Evolutionary conservation across 2,888 invertebrate genomes (phyloP), one percentile per base, ranked within the genome.

Genomic region (Tillus elongatus): DNA sequence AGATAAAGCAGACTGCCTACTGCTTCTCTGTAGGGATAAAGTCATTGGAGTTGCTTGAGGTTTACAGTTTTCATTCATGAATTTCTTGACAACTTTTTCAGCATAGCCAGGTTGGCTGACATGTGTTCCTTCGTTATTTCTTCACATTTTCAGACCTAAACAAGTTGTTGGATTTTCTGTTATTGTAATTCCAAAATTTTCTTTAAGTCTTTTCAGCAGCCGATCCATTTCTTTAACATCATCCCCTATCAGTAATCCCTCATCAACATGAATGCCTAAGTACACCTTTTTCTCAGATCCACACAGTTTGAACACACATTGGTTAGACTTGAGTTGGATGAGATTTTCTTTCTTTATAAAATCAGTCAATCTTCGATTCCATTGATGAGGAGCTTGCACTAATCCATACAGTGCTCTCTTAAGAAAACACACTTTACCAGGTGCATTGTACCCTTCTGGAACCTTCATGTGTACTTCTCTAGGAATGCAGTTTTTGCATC

Each of bases 361-460:
- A 13, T 32, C 36, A 16, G 47, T 39, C 10, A 56, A 45, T 36
- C 39, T 49, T 19, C 46, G 35, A 34, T 53, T 56, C 52, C 51
- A 56, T 16, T 43, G 39, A 35, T 52, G 49, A 13, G 53, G 50
- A 3, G 55, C 45, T 44, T 57, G 54, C 36, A 53, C 53, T 14
- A 56, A 35, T 3, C 56, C 51, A 41, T 55, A 53, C 11, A 54
- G 36, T 41, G 51, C 51, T 42, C 47, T 52, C 16, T 42, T 44
- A 15, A 56, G 27, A 13, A 35, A 36, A 15, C 43, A 41, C 6
- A 37, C 37, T 2, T 33, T 27, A 6, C 28, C 30, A 15, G 37
- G 15, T n/a, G 30, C n/a, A 31, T 36, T 11, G 12, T 15, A 36
- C 12, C 36, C 36, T 30, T 36, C 36, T 10, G 36, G 36, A n/a